Evolutionary conservation across 2,888 invertebrate species (phyloP).

Genomic region (Onchidella celtica): DNA sequence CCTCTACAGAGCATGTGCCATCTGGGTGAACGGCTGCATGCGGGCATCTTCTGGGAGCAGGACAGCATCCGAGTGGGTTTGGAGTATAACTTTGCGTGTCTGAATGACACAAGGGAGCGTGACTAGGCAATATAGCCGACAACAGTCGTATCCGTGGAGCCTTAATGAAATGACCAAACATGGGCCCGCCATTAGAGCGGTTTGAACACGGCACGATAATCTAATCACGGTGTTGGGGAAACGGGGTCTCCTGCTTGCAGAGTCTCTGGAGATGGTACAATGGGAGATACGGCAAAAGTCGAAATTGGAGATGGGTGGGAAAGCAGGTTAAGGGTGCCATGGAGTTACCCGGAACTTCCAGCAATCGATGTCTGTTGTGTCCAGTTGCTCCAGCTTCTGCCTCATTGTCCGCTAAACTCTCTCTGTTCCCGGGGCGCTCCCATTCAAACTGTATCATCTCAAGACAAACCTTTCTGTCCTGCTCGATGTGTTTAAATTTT

Average conservation of each 20-base stretch:
- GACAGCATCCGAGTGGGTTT: not conserved
- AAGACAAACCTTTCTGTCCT: no score
- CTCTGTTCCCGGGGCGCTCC: no score
- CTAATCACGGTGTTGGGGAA: slow-evolving; percentile 21
- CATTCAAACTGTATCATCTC: no score
- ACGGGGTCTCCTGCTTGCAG: not conserved
- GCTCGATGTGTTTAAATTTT: no score
- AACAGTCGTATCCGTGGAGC: slow-evolving; percentile 2
- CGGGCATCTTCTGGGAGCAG: slow-evolving; percentile 7
- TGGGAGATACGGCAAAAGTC: slow-evolving; percentile 28
- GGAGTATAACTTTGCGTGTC: slow-evolving; percentile 41
- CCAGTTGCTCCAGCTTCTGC: no score
- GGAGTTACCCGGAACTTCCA: slow-evolving; percentile 1
- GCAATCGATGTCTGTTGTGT: slow-evolving; percentile 21
- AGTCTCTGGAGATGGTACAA: slow-evolving; percentile 32
- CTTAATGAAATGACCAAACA: slow-evolving; percentile 61
- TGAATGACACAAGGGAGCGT: not conserved
- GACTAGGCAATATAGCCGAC: slow-evolving; percentile 19
- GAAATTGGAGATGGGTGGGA: slow-evolving; percentile 43
- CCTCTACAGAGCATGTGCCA: slow-evolving; percentile 28
- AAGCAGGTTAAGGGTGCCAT: slow-evolving; percentile 13
- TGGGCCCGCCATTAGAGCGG: slow-evolving; percentile 51
- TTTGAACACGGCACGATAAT: slow-evolving; percentile 56
- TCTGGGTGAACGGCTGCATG: slow-evolving; percentile 36
- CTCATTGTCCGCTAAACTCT: no score